A percentile compares a stretch with the other conserved stretches of the same genome.
Evolutionary conservation across 2,797 vertebrate genomes (phyloP).

Genomic region (Chaetodon trifasciatus): DNA sequence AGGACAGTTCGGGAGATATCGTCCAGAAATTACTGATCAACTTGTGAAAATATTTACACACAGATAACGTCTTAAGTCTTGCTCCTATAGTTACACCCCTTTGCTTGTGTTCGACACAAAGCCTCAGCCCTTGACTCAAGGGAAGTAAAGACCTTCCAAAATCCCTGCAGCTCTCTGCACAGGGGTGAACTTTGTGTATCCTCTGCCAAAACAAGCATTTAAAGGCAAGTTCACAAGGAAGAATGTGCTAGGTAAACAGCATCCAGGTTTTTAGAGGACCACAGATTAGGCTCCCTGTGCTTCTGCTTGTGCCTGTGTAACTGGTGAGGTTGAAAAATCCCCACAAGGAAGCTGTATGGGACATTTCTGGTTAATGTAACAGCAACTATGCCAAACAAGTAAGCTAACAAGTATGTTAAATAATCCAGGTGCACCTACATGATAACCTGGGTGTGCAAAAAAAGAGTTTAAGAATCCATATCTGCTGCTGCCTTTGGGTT

Average conservation of each 20-base stretch:
- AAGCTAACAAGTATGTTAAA: constrained; percentile 22
- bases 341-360: constrained; percentile 50
- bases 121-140: constrained; percentile 37
- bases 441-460: constrained; percentile 33
- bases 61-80: background rate
- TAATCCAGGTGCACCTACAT: constrained; percentile 20
- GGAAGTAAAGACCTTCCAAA: constrained; percentile 56
- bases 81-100: constrained; percentile 3
- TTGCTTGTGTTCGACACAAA: constrained; percentile 41
- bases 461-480: constrained; percentile 5
- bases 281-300: constrained; percentile 69
- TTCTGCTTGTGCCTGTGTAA: constrained; percentile 40
- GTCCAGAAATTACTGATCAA: background rate
- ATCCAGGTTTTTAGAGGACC: constrained; percentile 70
- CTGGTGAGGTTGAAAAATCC: constrained; percentile 57
- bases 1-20: constrained; percentile 11
- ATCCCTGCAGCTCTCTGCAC: constrained; percentile 60
- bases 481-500: constrained; percentile 37
- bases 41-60: constrained; percentile 4
- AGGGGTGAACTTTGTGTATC: constrained; percentile 57
- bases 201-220: constrained; percentile 84
- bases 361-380: constrained; percentile 51
- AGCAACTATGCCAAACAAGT: constrained; percentile 28
- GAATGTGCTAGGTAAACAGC: constrained; percentile 82
- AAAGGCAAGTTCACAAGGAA: constrained; percentile 74